These are phyloP conservation scores for Otis tarda DNA, from an alignment of 2,113 vertebrate species.

Conservation along the genomic window DNA sequence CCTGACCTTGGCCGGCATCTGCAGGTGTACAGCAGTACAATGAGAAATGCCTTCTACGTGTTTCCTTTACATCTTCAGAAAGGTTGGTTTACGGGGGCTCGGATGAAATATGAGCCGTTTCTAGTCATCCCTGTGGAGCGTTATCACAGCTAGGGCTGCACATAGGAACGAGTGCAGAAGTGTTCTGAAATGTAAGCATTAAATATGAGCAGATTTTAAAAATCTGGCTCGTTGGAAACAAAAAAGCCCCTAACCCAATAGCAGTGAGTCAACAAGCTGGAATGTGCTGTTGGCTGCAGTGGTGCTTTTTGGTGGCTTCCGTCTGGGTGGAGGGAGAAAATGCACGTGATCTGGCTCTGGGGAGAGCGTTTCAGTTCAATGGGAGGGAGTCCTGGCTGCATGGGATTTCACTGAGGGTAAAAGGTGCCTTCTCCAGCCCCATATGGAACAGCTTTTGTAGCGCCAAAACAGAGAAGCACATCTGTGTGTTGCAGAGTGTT, in stretches of 20 bases:
- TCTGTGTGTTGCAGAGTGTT: background rate
- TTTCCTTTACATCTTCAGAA: background rate
- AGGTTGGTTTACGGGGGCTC: background rate
- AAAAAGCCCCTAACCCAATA: background rate
- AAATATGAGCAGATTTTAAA: background rate
- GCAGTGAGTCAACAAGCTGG: background rate
- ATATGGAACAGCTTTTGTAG: background rate
- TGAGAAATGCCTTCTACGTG: background rate
- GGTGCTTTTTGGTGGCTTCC: background rate
- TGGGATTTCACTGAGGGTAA: background rate
- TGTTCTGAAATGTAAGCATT: background rate
- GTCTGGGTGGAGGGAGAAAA: background rate
- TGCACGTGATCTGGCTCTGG: background rate
- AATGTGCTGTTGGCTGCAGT: background rate
- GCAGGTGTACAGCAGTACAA: constrained; percentile 34
- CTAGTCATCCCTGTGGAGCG: background rate
- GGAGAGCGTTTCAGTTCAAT: background rate
- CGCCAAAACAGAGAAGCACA: background rate
- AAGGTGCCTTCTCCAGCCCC: background rate
- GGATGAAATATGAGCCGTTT: background rate
- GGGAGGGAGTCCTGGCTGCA: background rate
- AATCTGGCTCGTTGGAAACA: background rate
- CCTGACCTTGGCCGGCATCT: background rate
- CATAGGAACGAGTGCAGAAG: background rate
- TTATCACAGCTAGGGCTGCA: background rate